A percentile compares a stretch with the other conserved stretches of the same genome.
Evolutionary conservation across 2,797 vertebrate genomes (phyloP).

Genomic region (Trachurus trachurus): DNA sequence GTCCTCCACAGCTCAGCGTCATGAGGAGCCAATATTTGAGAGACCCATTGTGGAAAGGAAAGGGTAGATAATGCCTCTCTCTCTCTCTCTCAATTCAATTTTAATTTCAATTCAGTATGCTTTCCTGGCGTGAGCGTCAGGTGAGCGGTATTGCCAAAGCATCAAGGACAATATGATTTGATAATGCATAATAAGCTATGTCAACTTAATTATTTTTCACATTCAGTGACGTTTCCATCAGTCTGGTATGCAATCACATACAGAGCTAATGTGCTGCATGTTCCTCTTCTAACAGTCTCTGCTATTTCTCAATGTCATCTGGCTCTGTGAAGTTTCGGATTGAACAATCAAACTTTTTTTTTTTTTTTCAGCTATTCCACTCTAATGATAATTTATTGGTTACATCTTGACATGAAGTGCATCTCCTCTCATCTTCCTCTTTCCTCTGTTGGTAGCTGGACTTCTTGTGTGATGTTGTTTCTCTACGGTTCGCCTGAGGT

Average conservation of each 20-base stretch:
- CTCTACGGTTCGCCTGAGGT: not conserved
- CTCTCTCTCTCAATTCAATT: not conserved
- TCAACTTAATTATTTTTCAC: not conserved
- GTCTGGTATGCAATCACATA: not conserved
- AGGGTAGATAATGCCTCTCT: conserved; percentile 49
- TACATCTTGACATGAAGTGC: not conserved
- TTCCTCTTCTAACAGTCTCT: not conserved
- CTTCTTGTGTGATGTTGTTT: not conserved
- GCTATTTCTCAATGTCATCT: not conserved
- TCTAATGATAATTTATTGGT: not conserved
- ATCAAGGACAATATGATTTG: not conserved
- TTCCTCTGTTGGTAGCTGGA: not conserved
- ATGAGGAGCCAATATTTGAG: conserved; percentile 32
- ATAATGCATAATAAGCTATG: not conserved
- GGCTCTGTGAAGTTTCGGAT: not conserved
- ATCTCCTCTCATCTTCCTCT: not conserved
- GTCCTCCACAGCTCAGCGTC: conserved; percentile 9
- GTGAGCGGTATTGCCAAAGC: not conserved
- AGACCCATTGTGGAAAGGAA: conserved; percentile 40
- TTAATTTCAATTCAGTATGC: not conserved
- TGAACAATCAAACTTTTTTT: not conserved
- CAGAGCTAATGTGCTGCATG: not conserved
- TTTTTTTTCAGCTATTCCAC: not conserved
- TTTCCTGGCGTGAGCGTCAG: not conserved
- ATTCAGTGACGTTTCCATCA: not conserved